Evolutionary conservation across 2,888 invertebrate species (phyloP), one percentile per base, ranked within the genome.

Genomic region (Atrina japonica): DNA sequence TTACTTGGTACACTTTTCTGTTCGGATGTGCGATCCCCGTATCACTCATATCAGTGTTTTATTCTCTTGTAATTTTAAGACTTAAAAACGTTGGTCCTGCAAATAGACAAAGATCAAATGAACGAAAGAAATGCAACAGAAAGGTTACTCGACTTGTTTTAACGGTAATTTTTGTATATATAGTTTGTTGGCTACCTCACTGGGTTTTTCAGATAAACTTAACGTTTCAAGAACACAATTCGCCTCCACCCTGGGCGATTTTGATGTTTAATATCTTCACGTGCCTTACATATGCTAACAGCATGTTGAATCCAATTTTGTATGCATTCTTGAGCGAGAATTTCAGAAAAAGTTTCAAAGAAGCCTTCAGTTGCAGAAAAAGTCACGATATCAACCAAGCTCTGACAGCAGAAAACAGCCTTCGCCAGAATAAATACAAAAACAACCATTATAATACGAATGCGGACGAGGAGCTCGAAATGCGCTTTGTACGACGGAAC

Each of bases 241-340:
- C 16, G 27, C 52, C 81, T 11, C 49, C 73, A 25, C 21, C 40
- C 21, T 81, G 82, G 80, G 76, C 80, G 40, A 75, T 84, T 18
- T 71, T 80, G 16, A 69, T 89, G 50, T 88, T 86, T 66, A 87
- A 84, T 76, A 80, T 81, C 27, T 82, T 89, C 65, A 89, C 88
- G 3, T 80, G 88, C 23, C 75, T 90, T 49, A 86, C 86, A 53
- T 89, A 85, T 72, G 83, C 89, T 55, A 90, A 90, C 77, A 88
- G 88, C 76, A 87, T 88, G 83, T 77, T 89, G 7, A 90, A 90
- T 65, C 90, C 90, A 0, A 74, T 90, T 43, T 77, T 90, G 47
- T 90, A 90, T 76, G 89, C 89, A 43, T 90, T 89, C 73, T 80
- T 90, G 45, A 88, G 88, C 73, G 89, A 89, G 49, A 88, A 88